Evolutionary conservation across 2,113 vertebrate genomes (phyloP).

Genomic region (Lepidothrix coronata): DNA sequence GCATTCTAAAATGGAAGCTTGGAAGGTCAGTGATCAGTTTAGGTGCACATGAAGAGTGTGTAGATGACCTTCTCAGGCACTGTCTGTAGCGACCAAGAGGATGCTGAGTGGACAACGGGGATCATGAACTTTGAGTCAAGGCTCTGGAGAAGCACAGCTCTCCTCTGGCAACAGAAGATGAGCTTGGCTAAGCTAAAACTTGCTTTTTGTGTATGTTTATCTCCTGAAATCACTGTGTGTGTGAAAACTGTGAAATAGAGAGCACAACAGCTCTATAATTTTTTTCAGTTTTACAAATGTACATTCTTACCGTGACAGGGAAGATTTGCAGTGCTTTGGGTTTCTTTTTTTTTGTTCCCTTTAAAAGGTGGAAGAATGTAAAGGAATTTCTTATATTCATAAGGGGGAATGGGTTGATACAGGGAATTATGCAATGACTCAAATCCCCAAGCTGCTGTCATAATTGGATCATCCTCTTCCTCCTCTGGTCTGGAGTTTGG

Average conservation of each 20-base stretch:
- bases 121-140: not conserved
- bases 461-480: conserved; percentile 17
- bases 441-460: not conserved
- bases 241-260: not conserved
- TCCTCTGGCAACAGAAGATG: not conserved
- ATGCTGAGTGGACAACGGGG: not conserved
- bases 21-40: not conserved
- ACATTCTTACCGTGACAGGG: not conserved
- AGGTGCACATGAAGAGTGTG: not conserved
- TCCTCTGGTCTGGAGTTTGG: conserved; percentile 12
- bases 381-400: not conserved
- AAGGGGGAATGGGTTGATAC: not conserved
- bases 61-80: not conserved
- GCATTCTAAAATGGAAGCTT: not conserved
- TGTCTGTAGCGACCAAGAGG: not conserved
- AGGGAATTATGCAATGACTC: conserved; percentile 9
- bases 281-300: not conserved
- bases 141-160: not conserved
- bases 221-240: not conserved
- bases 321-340: not conserved
- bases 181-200: not conserved
- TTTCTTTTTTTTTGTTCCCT: not conserved
- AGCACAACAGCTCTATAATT: not conserved
- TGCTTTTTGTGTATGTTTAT: not conserved
- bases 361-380: not conserved